Evolutionary conservation across 2,888 invertebrate species (phyloP).

Genomic region (Sesamia inferens): DNA sequence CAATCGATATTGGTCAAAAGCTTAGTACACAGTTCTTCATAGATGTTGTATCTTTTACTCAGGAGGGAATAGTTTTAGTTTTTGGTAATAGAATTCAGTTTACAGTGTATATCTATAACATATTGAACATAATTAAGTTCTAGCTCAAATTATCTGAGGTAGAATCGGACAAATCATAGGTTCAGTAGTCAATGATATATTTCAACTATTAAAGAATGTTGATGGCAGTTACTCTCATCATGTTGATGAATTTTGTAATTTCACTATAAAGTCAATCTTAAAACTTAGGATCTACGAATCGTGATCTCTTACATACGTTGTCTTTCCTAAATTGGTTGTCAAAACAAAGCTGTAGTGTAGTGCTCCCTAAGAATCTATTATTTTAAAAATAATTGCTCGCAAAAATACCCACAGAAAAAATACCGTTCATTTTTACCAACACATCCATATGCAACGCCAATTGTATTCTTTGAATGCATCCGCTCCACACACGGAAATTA

Average conservation of each 20-base stretch:
- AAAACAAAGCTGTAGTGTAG: neutral
- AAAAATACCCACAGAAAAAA: conserved; percentile 38
- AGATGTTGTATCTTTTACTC: conserved; percentile 4
- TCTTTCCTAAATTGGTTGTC: conserved; percentile 4
- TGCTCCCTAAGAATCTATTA: conserved; percentile 14
- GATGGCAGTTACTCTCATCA: neutral
- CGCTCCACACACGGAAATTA: conserved; percentile 76
- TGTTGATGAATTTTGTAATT: neutral
- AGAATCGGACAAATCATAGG: neutral
- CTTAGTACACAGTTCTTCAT: conserved; percentile 41
- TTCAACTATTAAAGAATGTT: neutral
- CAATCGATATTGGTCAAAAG: conserved; percentile 65
- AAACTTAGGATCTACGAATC: neutral
- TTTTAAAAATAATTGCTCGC: conserved; percentile 43
- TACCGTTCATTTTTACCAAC: conserved; percentile 51
- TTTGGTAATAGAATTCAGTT: neutral
- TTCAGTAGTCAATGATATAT: neutral
- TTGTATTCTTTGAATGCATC: conserved; percentile 69
- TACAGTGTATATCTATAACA: neutral
- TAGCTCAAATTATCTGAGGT: neutral
- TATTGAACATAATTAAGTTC: neutral
- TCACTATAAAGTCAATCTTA: neutral
- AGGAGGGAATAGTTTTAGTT: neutral
- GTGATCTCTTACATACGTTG: conserved; percentile 11
- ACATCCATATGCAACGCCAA: conserved; percentile 65